A percentile compares a stretch with the other conserved stretches of the same genome.
Conservation (phyloP, 2,113 vertebrate species). For the Brachionichthys hirsutus region DNA sequence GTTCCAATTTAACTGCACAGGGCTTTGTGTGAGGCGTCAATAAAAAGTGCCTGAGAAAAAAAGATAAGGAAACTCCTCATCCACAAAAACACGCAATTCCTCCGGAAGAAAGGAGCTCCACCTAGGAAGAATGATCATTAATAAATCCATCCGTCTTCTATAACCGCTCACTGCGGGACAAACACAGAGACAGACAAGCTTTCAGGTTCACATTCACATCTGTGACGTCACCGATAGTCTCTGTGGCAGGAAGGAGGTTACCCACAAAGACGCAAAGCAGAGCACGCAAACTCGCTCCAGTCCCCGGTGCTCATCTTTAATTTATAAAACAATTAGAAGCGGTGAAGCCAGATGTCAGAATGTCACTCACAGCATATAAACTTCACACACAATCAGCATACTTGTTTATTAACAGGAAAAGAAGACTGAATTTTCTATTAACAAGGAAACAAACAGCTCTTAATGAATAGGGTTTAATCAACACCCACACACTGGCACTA, state of each 20-base stretch:
- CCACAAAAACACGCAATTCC: not conserved
- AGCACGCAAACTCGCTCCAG: too few relatives aligned
- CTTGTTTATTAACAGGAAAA: conserved; percentile 37
- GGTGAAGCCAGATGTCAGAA: conserved; percentile 12
- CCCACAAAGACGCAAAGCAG: too few relatives aligned
- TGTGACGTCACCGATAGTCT: too few relatives aligned
- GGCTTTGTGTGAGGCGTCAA: conserved; percentile 57
- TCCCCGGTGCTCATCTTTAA: too few relatives aligned
- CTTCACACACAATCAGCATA: conserved; percentile 4
- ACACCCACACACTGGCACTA: conserved; percentile 33
- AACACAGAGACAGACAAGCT: too few relatives aligned
- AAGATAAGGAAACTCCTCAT: conserved; percentile 36
- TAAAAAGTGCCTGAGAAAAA: conserved; percentile 44
- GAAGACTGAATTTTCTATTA: conserved; percentile 22
- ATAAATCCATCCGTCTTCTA: not conserved
- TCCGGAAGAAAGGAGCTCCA: not conserved
- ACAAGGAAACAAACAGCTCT: conserved; percentile 40
- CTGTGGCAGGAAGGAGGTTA: too few relatives aligned
- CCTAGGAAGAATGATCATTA: conserved; percentile 5
- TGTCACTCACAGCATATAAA: conserved; percentile 22
- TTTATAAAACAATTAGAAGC: too few relatives aligned
- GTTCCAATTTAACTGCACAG: conserved; percentile 58
- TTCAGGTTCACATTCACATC: too few relatives aligned
- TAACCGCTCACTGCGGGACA: too few relatives aligned
- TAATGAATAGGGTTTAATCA: conserved; percentile 52